These are phyloP conservation scores for Salticus scenicus DNA, from an alignment of 2,888 invertebrate genomes.

Conservation along the genomic window DNA sequence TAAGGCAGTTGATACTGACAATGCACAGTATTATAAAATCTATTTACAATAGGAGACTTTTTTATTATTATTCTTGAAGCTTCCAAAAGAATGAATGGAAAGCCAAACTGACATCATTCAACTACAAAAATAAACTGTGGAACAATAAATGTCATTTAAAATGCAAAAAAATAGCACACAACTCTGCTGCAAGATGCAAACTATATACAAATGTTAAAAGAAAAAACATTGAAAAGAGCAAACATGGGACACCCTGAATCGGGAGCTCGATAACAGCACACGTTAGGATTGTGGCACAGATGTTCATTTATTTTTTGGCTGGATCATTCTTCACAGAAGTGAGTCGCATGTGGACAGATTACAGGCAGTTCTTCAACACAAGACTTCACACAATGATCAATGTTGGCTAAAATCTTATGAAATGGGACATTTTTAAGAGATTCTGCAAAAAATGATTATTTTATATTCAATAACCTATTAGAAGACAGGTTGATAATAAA, in stretches of 20 bases:
- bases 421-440: background rate
- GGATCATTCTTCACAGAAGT: background rate
- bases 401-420: too few species aligned
- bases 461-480: background rate
- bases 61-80: too few species aligned
- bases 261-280: background rate
- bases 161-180: conserved; percentile 12
- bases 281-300: background rate
- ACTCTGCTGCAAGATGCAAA: background rate
- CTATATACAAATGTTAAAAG: conserved; percentile 2
- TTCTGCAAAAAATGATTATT: background rate
- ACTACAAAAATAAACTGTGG: background rate
- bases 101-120: background rate
- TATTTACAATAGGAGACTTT: background rate
- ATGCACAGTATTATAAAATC: background rate
- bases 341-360: background rate
- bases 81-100: background rate
- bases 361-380: background rate
- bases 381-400: too few species aligned
- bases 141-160: background rate
- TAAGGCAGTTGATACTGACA: too few species aligned
- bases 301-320: background rate
- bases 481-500: too few species aligned
- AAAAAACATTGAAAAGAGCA: background rate
- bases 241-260: background rate